A percentile compares a stretch with the other conserved stretches of the same genome.
phyloP scores from a whole-genome alignment of 2,888 invertebrate genomes.

The Spialia ferax region DNA sequence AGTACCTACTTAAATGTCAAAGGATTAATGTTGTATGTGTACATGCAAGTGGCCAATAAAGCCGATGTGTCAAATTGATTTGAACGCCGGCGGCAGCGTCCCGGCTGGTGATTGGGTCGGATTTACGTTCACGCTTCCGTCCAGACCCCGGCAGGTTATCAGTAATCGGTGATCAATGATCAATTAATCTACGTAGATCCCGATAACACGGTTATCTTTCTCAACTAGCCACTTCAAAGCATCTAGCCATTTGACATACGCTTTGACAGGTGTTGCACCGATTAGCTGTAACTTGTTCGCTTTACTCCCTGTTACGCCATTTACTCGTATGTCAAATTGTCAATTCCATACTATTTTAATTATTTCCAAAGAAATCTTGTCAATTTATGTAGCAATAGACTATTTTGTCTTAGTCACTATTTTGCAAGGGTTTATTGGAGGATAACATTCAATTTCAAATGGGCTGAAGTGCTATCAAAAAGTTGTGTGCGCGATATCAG shows the following conservation, averaged over 20 bases:
- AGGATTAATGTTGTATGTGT: not conserved
- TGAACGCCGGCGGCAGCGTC: constrained; percentile 2
- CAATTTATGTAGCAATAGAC: no score
- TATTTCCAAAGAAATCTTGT: no score
- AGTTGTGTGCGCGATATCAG: no score
- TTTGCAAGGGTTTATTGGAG: no score
- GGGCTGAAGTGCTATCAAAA: no score
- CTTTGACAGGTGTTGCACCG: not conserved
- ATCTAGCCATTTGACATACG: not conserved
- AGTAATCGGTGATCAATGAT: not conserved
- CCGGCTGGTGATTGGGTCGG: not conserved
- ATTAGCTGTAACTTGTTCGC: not conserved
- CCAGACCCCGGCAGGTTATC: not conserved
- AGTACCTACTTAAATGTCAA: not conserved
- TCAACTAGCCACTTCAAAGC: not conserved
- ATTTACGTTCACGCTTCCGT: constrained; percentile 10
- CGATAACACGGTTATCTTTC: not conserved
- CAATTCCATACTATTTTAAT: no score
- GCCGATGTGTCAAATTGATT: constrained; percentile 13
- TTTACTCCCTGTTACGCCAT: no score
- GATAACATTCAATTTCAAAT: no score
- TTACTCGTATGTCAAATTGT: no score
- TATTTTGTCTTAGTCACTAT: no score
- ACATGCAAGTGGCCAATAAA: not conserved
- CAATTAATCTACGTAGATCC: not conserved